Evolutionary conservation across 1,140 invertebrate genomes (phyloP).

Genomic region (Drosophila auraria): DNA sequence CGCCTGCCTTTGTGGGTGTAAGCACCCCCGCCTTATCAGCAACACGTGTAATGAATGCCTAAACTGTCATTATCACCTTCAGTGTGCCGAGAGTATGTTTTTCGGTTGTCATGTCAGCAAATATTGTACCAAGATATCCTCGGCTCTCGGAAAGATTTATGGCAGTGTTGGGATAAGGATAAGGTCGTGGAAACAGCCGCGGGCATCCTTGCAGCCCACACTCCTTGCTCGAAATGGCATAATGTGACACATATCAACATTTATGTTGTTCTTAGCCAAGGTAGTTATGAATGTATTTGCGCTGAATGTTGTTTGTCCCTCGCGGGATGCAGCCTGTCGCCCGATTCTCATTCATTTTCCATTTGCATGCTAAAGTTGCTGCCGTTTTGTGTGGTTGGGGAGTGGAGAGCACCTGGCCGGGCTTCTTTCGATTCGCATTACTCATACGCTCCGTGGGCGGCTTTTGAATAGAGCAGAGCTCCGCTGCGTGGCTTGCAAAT

Average conservation of each 20-base stretch:
- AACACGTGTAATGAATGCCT: slow-evolving; percentile 84
- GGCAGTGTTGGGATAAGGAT: slow-evolving; percentile 23
- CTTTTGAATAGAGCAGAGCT: slow-evolving; percentile 5
- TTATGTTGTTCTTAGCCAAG: slow-evolving; percentile 60
- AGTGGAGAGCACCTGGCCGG: slow-evolving; percentile 16
- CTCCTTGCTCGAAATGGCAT: slow-evolving; percentile 27
- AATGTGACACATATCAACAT: slow-evolving; percentile 79
- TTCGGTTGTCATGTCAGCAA: slow-evolving; percentile 83
- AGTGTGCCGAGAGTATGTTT: slow-evolving; percentile 61
- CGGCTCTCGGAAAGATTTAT: slow-evolving; percentile 55
- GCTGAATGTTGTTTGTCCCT: slow-evolving; percentile 29
- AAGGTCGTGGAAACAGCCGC: slow-evolving; percentile 23
- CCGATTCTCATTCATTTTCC: slow-evolving; percentile 40
- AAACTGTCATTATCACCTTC: slow-evolving; percentile 84
- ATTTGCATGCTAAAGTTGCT: slow-evolving; percentile 31
- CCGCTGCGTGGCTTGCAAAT: slow-evolving; percentile 53
- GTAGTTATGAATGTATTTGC: slow-evolving; percentile 51
- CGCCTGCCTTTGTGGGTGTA: neutral
- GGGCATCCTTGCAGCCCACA: slow-evolving; percentile 30
- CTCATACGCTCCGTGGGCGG: slow-evolving; percentile 69
- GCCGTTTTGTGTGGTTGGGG: neutral
- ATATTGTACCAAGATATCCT: slow-evolving; percentile 77
- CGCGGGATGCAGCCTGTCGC: slow-evolving; percentile 18
- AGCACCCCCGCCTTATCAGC: slow-evolving; percentile 64
- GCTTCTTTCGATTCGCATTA: slow-evolving; percentile 47